Conservation (phyloP, 2,797 vertebrate genomes). For the Borostomias antarcticus region DNA sequence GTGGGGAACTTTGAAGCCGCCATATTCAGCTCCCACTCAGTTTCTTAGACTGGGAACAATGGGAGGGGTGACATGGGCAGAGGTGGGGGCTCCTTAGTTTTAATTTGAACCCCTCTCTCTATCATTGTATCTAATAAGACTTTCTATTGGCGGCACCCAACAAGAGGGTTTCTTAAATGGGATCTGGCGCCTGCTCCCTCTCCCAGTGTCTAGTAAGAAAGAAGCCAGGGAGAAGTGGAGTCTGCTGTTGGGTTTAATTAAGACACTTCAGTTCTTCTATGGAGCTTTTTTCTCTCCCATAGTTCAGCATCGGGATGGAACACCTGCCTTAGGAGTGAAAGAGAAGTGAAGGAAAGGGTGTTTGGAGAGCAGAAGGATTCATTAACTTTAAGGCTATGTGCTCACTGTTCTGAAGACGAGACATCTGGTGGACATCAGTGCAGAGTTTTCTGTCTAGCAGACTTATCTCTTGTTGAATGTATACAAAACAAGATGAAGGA, state of each 20-base stretch:
- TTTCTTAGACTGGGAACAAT: conserved; percentile 55
- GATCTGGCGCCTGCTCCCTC: conserved; percentile 58
- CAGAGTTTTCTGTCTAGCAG: neutral
- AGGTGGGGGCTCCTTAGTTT: conserved; percentile 62
- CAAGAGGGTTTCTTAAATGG: conserved; percentile 62
- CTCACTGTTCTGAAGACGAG: conserved; percentile 7
- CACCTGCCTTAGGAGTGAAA: conserved; percentile 42
- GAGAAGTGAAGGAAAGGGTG: conserved; percentile 35
- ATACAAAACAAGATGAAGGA: neutral
- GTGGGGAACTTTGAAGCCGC: conserved; percentile 71
- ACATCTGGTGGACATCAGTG: neutral
- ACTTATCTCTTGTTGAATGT: conserved; percentile 2
- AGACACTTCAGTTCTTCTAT: conserved; percentile 55
- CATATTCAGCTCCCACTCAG: conserved; percentile 55
- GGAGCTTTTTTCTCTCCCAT: conserved; percentile 48
- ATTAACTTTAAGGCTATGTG: conserved; percentile 42
- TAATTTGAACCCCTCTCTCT: conserved; percentile 67
- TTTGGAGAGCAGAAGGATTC: conserved; percentile 58
- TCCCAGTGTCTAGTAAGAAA: conserved; percentile 52
- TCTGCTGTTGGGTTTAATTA: conserved; percentile 60
- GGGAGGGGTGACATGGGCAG: conserved; percentile 56
- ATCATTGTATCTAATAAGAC: conserved; percentile 72
- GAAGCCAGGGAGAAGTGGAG: conserved; percentile 62
- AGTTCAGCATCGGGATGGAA: too few species aligned
- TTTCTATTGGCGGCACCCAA: conserved; percentile 65